Percentiles rank a stretch among this genome's conserved stretches.
Conservation (phyloP, 2,888 invertebrate genomes). For the Norana najaformis region DNA sequence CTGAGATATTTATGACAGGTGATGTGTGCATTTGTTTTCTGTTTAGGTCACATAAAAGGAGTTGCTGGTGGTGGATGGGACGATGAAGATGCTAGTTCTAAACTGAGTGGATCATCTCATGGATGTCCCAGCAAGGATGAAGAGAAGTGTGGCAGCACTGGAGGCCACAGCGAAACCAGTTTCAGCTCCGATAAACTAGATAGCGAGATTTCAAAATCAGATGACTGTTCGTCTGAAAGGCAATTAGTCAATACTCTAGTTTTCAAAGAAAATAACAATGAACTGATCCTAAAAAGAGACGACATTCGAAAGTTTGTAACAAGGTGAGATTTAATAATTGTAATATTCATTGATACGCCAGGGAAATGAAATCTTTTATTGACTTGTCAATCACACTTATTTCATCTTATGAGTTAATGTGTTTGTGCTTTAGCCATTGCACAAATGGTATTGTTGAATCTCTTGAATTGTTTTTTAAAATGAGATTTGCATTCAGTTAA, state of each 20-base stretch:
- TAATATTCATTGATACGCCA: no score
- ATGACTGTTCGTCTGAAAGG: background rate
- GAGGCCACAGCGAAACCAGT: background rate
- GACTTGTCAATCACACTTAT: no score
- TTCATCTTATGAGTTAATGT: background rate
- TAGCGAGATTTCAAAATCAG: background rate
- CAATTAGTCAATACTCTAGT: background rate
- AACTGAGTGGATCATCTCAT: background rate
- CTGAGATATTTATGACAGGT: background rate
- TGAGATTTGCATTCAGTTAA: no score
- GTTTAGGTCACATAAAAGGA: background rate
- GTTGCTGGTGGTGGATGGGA: conserved; percentile 25
- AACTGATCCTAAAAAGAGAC: background rate
- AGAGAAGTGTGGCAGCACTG: background rate
- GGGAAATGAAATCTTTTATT: no score
- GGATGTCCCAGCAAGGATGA: background rate
- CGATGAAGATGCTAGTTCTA: background rate
- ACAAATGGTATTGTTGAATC: background rate
- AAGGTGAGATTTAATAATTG: background rate
- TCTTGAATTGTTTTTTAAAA: background rate
- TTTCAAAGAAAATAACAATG: background rate
- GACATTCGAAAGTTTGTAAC: conserved; percentile 2
- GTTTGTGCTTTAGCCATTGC: background rate
- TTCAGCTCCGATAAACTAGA: background rate
- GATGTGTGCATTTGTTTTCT: background rate